These are phyloP conservation scores for Papilio helenus DNA, from an alignment of 1,140 invertebrate genomes.

Conservation along the genomic window DNA sequence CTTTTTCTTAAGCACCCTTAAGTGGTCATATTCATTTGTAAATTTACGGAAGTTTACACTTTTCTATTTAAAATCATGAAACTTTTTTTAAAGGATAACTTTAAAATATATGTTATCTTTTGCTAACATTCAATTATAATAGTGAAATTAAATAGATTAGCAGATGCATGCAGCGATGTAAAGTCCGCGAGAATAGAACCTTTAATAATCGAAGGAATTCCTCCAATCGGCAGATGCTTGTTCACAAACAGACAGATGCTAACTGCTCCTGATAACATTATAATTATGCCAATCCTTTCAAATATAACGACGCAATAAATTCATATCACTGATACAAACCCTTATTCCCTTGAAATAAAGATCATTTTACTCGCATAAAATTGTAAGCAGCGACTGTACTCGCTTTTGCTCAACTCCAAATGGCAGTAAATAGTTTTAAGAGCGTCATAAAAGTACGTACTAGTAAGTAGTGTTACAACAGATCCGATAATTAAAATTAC, in stretches of 20 bases:
- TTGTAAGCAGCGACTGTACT: constrained; percentile 39
- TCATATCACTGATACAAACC: neutral
- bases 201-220: neutral
- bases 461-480: neutral
- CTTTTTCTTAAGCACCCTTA: no score
- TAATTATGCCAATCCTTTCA: constrained; percentile 31
- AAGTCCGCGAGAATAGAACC: constrained; percentile 1
- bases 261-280: constrained; percentile 25
- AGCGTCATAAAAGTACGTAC: constrained; percentile 4
- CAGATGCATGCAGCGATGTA: neutral
- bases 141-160: neutral
- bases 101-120: no score
- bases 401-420: constrained; percentile 3
- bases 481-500: constrained; percentile 6
- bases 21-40: no score
- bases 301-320: constrained; percentile 37
- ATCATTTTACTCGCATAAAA: neutral
- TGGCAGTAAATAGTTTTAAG: constrained; percentile 25
- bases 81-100: no score
- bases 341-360: neutral
- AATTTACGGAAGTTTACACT: no score
- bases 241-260: constrained; percentile 27
- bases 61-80: no score
- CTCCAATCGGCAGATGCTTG: constrained; percentile 16
- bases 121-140: neutral